phyloP scores from a whole-genome alignment of 2,797 vertebrate genomes.

The Siniperca undulata region DNA sequence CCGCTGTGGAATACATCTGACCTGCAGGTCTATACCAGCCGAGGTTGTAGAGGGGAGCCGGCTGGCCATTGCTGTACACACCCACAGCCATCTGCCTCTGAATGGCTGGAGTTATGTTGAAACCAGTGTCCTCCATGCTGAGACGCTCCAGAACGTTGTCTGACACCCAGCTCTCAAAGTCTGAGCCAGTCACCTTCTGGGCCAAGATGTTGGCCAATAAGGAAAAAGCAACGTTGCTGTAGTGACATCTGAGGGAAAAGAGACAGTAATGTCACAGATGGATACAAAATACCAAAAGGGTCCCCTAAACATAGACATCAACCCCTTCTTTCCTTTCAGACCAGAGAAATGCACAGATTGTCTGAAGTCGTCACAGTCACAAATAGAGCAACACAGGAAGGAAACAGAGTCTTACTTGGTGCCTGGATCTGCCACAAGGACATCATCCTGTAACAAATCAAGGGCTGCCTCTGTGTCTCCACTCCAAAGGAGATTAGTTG shows the following conservation, averaged over 20 bases:
- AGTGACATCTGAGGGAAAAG: conserved; percentile 88
- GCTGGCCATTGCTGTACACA: conserved; percentile 87
- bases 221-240: conserved; percentile 94
- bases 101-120: conserved; percentile 83
- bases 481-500: conserved; percentile 92
- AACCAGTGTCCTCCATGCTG: conserved; percentile 92
- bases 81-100: conserved; percentile 88
- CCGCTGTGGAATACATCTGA: conserved; percentile 94
- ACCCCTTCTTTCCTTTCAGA: not conserved
- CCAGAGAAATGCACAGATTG: not conserved
- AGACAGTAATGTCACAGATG: not conserved
- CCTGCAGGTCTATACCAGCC: conserved; percentile 95
- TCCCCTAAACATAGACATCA: not conserved
- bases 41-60: conserved; percentile 90
- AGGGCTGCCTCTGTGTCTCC: conserved; percentile 89
- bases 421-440: conserved; percentile 93
- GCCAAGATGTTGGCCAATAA: conserved; percentile 91
- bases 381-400: conserved; percentile 11
- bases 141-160: conserved; percentile 88
- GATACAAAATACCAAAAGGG: not conserved
- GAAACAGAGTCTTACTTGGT: conserved; percentile 86
- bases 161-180: conserved; percentile 91
- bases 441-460: conserved; percentile 89
- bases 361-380: not conserved
- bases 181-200: conserved; percentile 78